Evolutionary conservation across 2,888 invertebrate species (phyloP).

Genomic region (Psylliodes chrysocephalus): DNA sequence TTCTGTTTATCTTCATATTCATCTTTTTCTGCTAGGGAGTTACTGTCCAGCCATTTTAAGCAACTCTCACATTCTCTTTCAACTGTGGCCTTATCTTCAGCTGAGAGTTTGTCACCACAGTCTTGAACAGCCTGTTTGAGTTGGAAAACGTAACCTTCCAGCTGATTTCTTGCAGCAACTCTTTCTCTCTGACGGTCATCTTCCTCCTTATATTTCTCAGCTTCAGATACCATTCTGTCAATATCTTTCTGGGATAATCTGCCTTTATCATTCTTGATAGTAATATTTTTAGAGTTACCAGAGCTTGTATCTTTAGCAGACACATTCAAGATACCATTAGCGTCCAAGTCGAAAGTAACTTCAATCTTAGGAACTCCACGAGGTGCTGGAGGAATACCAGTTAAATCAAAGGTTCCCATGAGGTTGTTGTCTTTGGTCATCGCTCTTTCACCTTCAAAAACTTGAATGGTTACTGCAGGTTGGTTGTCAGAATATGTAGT

Average conservation of each 20-base stretch:
- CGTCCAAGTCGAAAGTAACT: conserved; percentile 79
- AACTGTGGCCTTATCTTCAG: conserved; percentile 68
- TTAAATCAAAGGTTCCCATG: conserved; percentile 72
- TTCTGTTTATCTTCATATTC: conserved; percentile 73
- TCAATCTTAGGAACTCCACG: conserved; percentile 76
- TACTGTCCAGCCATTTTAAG: conserved; percentile 78
- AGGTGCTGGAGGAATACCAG: conserved; percentile 78
- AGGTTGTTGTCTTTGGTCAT: conserved; percentile 85
- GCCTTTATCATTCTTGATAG: conserved; percentile 85
- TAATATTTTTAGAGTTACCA: conserved; percentile 77
- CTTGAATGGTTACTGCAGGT: conserved; percentile 70
- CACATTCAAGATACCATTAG: conserved; percentile 76
- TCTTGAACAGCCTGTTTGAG: conserved; percentile 75
- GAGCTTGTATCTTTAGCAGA: conserved; percentile 70
- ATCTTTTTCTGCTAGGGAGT: conserved; percentile 70
- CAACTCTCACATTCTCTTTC: conserved; percentile 69
- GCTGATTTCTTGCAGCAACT: conserved; percentile 75
- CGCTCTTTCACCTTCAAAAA: conserved; percentile 78
- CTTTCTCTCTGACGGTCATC: conserved; percentile 76
- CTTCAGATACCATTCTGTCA: conserved; percentile 80
- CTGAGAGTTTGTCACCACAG: conserved; percentile 71
- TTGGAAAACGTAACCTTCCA: conserved; percentile 76
- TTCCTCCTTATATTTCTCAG: conserved; percentile 78
- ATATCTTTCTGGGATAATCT: conserved; percentile 84
- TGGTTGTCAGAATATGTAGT: conserved; percentile 77